Evolutionary conservation across 2,888 invertebrate species (phyloP).

Genomic region (Hypena proboscidalis): DNA sequence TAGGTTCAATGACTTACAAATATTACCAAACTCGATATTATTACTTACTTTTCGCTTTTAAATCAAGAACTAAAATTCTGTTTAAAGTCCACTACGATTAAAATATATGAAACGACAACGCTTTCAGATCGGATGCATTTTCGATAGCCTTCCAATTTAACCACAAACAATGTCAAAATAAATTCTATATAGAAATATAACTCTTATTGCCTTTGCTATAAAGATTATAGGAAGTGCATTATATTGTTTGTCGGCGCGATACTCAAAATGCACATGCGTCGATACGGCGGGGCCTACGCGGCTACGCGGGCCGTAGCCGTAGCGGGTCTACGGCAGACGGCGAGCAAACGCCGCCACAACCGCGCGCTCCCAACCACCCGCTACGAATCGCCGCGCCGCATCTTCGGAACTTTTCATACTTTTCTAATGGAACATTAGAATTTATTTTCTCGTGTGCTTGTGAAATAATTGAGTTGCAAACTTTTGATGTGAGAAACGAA

Average conservation of each 20-base stretch:
- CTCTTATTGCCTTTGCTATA: slow-evolving; percentile 40
- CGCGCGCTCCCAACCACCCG: slow-evolving; percentile 60
- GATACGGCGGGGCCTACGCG: slow-evolving; percentile 56
- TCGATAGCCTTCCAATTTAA: slow-evolving; percentile 60
- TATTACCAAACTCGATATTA: neutral
- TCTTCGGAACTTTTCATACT: slow-evolving; percentile 78
- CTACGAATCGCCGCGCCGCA: slow-evolving; percentile 57
- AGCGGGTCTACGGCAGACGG: slow-evolving; percentile 73
- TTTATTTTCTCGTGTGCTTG: slow-evolving; percentile 45
- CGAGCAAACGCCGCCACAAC: slow-evolving; percentile 68
- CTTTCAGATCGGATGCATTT: slow-evolving; percentile 64
- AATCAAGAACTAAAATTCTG: slow-evolving; percentile 3
- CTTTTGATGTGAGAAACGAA: slow-evolving; percentile 49
- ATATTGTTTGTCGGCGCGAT: slow-evolving; percentile 26
- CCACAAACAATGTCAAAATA: slow-evolving; percentile 15
- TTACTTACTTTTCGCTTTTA: slow-evolving; percentile 2
- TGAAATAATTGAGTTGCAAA: slow-evolving; percentile 45
- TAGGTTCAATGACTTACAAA: neutral
- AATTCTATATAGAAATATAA: slow-evolving; percentile 23
- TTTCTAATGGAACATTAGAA: slow-evolving; percentile 59
- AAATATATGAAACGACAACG: slow-evolving; percentile 70
- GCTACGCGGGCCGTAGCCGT: slow-evolving; percentile 24
- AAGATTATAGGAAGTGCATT: slow-evolving; percentile 38
- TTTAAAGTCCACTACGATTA: slow-evolving; percentile 39
- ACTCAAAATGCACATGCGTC: slow-evolving; percentile 78